These are phyloP conservation scores for Indri indri DNA, from an alignment of 2,113 vertebrate species.

Conservation along the genomic window DNA sequence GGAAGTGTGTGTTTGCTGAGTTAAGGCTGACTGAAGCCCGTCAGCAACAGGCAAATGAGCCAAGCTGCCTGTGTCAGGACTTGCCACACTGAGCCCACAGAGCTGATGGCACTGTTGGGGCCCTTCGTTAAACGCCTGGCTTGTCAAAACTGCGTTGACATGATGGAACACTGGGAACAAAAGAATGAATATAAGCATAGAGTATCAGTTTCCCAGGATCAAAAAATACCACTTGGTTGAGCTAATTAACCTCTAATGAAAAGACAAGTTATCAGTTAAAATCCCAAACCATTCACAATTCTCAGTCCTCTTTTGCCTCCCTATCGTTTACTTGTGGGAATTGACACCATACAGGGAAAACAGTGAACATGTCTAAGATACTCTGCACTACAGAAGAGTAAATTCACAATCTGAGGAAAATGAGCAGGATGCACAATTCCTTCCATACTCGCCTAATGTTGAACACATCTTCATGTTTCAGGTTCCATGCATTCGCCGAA, in stretches of 20 bases:
- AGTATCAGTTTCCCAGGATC: not conserved
- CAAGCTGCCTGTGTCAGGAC: not conserved
- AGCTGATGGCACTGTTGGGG: not conserved
- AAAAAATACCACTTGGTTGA: not conserved
- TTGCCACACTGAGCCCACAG: not conserved
- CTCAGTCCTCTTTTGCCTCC: not conserved
- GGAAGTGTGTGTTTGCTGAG: not conserved
- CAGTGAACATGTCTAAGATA: not conserved
- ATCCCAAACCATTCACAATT: not conserved
- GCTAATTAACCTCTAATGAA: not conserved
- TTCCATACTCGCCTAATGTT: not conserved
- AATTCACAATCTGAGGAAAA: not conserved
- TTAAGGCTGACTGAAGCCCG: not conserved
- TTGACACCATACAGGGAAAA: not conserved
- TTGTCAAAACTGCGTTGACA: not conserved
- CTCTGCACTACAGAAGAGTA: not conserved
- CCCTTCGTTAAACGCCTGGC: not conserved
- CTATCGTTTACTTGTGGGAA: not conserved
- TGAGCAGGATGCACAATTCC: fast-evolving
- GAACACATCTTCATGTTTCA: slow-evolving; percentile 64
- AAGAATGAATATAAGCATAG: not conserved
- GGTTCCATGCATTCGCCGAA: slow-evolving; percentile 88
- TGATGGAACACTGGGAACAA: not conserved
- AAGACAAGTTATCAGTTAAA: not conserved
- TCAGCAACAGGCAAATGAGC: not conserved